Evolutionary conservation across 2,797 vertebrate genomes (phyloP).

Genomic region (Fringilla coelebs): DNA sequence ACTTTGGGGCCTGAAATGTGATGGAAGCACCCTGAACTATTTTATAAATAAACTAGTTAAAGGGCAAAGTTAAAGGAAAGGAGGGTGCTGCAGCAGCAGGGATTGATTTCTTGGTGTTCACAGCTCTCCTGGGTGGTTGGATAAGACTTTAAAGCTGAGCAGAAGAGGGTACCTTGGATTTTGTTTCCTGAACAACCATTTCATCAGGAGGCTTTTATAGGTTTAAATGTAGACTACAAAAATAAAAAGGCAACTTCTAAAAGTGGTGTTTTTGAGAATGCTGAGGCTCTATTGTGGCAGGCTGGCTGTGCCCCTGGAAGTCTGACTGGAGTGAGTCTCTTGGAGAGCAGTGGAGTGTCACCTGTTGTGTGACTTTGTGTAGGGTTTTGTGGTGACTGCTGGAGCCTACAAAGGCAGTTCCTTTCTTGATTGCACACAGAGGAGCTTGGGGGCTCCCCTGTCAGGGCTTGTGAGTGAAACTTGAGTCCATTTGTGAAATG

Average conservation of each 20-base stretch:
- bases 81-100: neutral
- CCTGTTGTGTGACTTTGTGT: neutral
- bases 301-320: neutral
- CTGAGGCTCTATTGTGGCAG: neutral
- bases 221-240: neutral
- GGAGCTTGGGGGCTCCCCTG: neutral
- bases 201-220: neutral
- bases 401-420: neutral
- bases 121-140: neutral
- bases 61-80: neutral
- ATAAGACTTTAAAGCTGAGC: neutral
- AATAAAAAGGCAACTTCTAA: neutral
- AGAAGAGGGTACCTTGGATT: neutral
- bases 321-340: neutral
- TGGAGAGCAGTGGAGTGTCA: neutral
- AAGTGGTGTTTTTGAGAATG: neutral
- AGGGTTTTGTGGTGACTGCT: neutral
- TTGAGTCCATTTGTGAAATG: neutral
- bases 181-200: neutral
- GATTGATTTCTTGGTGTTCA: neutral
- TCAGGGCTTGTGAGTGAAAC: neutral
- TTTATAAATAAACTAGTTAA: neutral
- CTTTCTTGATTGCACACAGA: neutral
- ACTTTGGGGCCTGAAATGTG: neutral
- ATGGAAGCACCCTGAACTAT: neutral